phyloP scores from a whole-genome alignment of 2,888 invertebrate genomes.

The Epiblema foenella region DNA sequence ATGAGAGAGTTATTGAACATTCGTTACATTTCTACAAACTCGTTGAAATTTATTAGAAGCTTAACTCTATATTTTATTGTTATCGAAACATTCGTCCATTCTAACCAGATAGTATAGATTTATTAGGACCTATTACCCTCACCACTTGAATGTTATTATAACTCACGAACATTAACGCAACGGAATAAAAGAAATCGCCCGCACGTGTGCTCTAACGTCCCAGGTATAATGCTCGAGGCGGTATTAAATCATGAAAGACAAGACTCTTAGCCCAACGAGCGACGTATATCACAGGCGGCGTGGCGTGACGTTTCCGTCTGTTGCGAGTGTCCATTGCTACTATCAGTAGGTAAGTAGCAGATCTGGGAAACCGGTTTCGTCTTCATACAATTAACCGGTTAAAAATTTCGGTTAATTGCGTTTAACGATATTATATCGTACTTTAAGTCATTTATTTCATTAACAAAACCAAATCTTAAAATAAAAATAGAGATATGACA shows the following conservation, averaged over 20 bases:
- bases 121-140: not conserved
- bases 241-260: slow-evolving; percentile 44
- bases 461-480: too few relatives aligned
- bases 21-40: not conserved
- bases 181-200: slow-evolving; percentile 35
- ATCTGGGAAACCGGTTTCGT: too few relatives aligned
- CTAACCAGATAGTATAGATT: not conserved
- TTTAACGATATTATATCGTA: too few relatives aligned
- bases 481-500: too few relatives aligned
- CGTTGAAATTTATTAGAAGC: not conserved
- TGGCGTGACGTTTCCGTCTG: slow-evolving; percentile 32
- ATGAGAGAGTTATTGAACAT: too few relatives aligned
- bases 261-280: slow-evolving; percentile 42
- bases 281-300: slow-evolving; percentile 40
- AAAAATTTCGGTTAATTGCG: too few relatives aligned
- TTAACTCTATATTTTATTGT: too few relatives aligned
- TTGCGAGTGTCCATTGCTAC: not conserved
- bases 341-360: not conserved
- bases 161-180: slow-evolving; percentile 23
- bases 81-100: not conserved
- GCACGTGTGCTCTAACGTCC: slow-evolving; percentile 22
- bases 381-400: too few relatives aligned
- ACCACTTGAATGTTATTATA: slow-evolving; percentile 18
- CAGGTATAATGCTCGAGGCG: slow-evolving; percentile 32
- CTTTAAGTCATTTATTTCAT: too few relatives aligned